Conservation (phyloP, 1,140 invertebrate genomes). For the Antheraea mylitta region DNA sequence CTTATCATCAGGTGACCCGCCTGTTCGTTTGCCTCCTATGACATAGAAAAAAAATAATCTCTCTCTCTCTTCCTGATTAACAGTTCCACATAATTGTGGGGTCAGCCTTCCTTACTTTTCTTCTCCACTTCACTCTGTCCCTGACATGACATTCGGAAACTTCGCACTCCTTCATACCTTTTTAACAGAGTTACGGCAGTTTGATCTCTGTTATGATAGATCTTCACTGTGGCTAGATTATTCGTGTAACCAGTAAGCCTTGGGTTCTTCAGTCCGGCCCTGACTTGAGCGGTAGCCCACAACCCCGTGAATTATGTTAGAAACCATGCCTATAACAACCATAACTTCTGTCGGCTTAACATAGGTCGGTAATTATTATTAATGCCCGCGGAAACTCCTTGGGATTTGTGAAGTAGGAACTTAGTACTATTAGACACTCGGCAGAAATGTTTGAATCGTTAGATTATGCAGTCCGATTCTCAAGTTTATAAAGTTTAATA, state of each 20-base stretch:
- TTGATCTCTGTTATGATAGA: too few species aligned
- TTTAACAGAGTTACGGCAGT: too few species aligned
- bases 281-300: neutral
- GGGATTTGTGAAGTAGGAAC: conserved; percentile 16
- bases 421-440: neutral
- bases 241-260: neutral
- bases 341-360: conserved; percentile 18
- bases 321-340: conserved; percentile 5
- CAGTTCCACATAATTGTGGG: too few species aligned
- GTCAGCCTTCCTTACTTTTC: too few species aligned
- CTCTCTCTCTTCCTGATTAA: too few species aligned
- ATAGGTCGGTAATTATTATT: conserved; percentile 27
- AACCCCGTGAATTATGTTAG: conserved; percentile 2
- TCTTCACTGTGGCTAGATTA: too few species aligned
- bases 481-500: neutral
- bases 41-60: too few species aligned
- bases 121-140: too few species aligned
- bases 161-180: too few species aligned
- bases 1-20: too few species aligned
- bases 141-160: too few species aligned
- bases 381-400: conserved; percentile 21
- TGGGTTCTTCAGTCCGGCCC: neutral
- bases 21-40: too few species aligned
- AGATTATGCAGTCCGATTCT: neutral
- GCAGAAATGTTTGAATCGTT: neutral